Percentiles rank a stretch among this genome's conserved stretches.
phyloP scores from a whole-genome alignment of 1,140 invertebrate species.

The Trissolcus basalis region DNA sequence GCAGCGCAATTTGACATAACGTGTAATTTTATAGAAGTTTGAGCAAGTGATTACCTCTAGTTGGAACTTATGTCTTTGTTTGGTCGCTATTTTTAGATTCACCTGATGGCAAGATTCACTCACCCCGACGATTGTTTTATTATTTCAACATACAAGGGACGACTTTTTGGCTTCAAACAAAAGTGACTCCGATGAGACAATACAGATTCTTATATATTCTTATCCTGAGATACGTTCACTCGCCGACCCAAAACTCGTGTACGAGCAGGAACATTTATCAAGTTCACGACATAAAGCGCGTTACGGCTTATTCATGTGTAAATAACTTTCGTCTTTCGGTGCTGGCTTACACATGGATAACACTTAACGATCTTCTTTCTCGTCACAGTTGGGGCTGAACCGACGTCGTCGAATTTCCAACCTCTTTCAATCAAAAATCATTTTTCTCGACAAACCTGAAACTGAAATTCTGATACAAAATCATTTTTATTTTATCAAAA shows the following conservation, averaged over 20 bases:
- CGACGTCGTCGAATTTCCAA: background rate
- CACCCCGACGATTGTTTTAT: conserved; percentile 18
- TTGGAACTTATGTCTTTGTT: conserved; percentile 24
- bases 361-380: conserved; percentile 64
- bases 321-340: conserved; percentile 60
- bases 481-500: conserved; percentile 34
- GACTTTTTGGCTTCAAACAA: conserved; percentile 14
- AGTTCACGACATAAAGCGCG: conserved; percentile 60
- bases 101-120: conserved; percentile 3
- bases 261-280: conserved; percentile 68
- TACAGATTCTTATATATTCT: conserved; percentile 55
- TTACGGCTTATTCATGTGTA: conserved; percentile 72
- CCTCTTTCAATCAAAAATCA: no score
- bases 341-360: conserved; percentile 58
- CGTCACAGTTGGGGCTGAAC: conserved; percentile 3
- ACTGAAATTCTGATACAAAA: no score
- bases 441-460: no score
- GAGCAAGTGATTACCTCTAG: background rate
- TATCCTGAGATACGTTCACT: conserved; percentile 64
- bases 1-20: no score
- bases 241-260: conserved; percentile 59
- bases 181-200: conserved; percentile 23
- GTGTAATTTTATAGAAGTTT: no score
- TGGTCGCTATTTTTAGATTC: conserved; percentile 15
- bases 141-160: background rate